Evolutionary conservation across 2,113 vertebrate species (phyloP), one percentile per base, ranked within the genome.

Genomic region (Catharus minimus): DNA sequence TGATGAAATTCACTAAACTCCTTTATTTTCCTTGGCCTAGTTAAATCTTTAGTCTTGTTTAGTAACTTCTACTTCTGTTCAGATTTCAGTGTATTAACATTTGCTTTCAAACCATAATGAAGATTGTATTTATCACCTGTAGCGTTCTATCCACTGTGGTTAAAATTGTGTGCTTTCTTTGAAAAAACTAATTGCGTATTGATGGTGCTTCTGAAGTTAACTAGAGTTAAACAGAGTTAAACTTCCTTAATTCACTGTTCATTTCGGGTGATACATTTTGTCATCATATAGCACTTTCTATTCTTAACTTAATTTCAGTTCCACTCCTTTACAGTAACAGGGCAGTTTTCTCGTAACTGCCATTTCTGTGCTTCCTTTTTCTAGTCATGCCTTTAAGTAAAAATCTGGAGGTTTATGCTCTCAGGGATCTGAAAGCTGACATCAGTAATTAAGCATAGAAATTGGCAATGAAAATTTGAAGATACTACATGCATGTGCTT

Each of bases 281-380:
- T 53, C 19, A 17, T 58, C 15, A 9, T 67, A 15, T 30, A 52
- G 20, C 15, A 11, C 17, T 89, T 86, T 50, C 19, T 71, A 22
- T 60, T 52, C 58, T 74, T 81, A 17, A 69, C 43, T 67, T 75
- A 21, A 66, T 86, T 96, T 94, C 71, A 41, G 22, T 93, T 94
- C 57, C 33, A 38, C 33, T 68, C 9, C 14, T 68, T 65, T 89
- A 41, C 46, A 72, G 43, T 41, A 71, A 47, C 22, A 52, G 50
- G 15, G 14, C 11, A 22, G 5, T 74, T 90, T 93, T 66, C 47
- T 74, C 19, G 0, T 30, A 77, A 56, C 33, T 76, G 16, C 44
- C 17, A 0, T 33, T 43, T 72, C 46, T 41, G 0, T 38, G 10
- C 62, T 85, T 87, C 72, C 58, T 73, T 60, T 22, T 93, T 93